Evolutionary conservation across 2,113 vertebrate species (phyloP).

Genomic region (Furnarius figulus): DNA sequence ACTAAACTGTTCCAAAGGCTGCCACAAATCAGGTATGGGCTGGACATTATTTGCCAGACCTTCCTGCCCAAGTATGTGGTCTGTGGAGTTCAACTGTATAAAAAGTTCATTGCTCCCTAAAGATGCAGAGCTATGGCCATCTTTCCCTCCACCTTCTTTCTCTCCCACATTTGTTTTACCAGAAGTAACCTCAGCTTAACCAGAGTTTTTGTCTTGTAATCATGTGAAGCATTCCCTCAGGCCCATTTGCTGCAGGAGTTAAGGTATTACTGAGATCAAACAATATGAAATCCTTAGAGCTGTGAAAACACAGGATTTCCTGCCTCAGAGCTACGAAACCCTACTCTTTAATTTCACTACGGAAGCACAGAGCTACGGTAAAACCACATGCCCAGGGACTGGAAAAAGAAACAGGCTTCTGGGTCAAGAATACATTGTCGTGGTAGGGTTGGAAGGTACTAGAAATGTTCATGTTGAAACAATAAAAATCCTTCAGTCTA

Average conservation of each 20-base stretch:
- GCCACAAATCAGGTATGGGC: neutral
- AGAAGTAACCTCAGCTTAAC: neutral
- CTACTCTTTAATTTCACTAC: neutral
- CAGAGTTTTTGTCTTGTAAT: neutral
- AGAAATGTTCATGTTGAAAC: neutral
- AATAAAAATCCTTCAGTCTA: neutral
- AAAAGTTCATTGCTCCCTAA: neutral
- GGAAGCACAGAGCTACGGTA: neutral
- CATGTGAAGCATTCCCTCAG: neutral
- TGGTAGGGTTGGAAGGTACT: neutral
- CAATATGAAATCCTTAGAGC: neutral
- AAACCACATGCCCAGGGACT: neutral
- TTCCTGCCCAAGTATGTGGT: neutral
- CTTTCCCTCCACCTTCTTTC: neutral
- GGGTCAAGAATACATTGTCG: neutral
- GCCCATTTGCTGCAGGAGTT: neutral
- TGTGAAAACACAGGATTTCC: conserved; percentile 45
- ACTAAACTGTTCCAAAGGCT: neutral
- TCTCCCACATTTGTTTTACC: neutral
- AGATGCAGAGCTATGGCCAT: neutral
- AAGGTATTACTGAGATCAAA: neutral
- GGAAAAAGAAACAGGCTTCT: neutral
- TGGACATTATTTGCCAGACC: neutral
- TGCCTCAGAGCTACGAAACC: conserved; percentile 3
- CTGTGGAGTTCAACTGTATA: neutral